Conservation (phyloP, 2,797 vertebrate genomes). For the Cirrhinus mrigala region DNA sequence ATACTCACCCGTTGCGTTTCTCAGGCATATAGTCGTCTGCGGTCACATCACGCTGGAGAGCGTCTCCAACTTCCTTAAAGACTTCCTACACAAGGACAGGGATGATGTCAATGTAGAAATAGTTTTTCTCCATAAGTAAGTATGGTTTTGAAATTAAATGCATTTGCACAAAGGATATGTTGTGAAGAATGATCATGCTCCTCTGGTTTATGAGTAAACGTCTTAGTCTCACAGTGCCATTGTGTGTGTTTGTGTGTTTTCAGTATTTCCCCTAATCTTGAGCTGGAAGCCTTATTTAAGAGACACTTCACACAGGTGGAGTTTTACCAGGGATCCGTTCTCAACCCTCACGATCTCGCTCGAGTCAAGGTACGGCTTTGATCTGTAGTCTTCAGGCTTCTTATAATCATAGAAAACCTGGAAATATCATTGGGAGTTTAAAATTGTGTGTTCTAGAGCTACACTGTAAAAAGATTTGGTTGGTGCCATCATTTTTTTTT, state of each 20-base stretch:
- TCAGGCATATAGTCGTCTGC: conserved; percentile 99
- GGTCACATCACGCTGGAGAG: conserved; percentile 99
- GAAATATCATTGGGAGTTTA: no score
- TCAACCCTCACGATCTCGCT: conserved; percentile 98
- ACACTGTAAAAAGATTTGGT: neutral
- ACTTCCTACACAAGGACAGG: conserved; percentile 99
- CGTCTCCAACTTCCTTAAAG: conserved; percentile 99
- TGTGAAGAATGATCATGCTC: neutral
- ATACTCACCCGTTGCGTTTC: neutral
- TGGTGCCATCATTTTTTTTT: no score
- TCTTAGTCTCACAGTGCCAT: neutral
- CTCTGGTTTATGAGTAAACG: neutral
- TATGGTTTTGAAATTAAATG: conserved; percentile 55
- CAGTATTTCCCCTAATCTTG: conserved; percentile 99
- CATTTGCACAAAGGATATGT: neutral
- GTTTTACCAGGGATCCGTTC: conserved; percentile 99
- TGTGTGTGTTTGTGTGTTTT: neutral
- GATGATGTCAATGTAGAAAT: conserved; percentile 99
- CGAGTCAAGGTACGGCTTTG: conserved; percentile 90
- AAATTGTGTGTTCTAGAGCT: neutral
- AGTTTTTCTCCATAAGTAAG: conserved; percentile 99
- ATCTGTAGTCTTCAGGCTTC: neutral
- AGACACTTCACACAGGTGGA: conserved; percentile 99
- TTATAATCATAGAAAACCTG: neutral
- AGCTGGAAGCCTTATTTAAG: conserved; percentile 99